Evolutionary conservation across 2,888 invertebrate species (phyloP).

Genomic region (Leptopilina myrica): DNA sequence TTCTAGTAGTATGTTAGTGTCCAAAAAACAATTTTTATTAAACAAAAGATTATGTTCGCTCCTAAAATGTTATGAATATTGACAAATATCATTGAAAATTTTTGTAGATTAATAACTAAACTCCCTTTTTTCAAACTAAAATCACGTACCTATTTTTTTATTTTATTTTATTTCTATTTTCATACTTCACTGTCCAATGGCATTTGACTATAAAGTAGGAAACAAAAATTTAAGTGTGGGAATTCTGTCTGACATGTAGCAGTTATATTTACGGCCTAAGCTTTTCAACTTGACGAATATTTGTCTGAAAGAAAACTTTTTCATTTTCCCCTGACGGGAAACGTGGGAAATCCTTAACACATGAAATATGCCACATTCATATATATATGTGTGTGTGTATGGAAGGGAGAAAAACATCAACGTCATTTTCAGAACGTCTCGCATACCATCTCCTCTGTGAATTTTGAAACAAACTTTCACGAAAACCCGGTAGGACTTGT

Average conservation of each 20-base stretch:
- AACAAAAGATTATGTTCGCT: too few species aligned
- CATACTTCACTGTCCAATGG: not conserved
- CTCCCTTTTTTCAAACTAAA: too few species aligned
- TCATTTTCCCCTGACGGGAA: not conserved
- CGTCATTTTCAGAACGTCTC: not conserved
- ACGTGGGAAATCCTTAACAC: constrained; percentile 11
- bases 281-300: constrained; percentile 6
- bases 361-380: constrained; percentile 32
- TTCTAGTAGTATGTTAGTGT: too few species aligned
- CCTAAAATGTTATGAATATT: too few species aligned
- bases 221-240: not conserved
- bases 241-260: constrained; percentile 11
- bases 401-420: not conserved
- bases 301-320: constrained; percentile 17
- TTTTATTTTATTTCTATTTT: too few species aligned
- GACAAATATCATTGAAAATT: too few species aligned
- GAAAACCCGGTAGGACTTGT: too few species aligned
- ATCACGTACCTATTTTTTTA: too few species aligned
- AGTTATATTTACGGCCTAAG: constrained; percentile 23
- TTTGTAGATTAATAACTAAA: too few species aligned
- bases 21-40: too few species aligned
- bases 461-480: too few species aligned
- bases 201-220: not conserved
- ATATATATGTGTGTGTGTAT: not conserved
- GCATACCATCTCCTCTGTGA: not conserved